These are phyloP conservation scores for Mimas tiliae DNA, from an alignment of 2,888 invertebrate genomes.

Conservation along the genomic window DNA sequence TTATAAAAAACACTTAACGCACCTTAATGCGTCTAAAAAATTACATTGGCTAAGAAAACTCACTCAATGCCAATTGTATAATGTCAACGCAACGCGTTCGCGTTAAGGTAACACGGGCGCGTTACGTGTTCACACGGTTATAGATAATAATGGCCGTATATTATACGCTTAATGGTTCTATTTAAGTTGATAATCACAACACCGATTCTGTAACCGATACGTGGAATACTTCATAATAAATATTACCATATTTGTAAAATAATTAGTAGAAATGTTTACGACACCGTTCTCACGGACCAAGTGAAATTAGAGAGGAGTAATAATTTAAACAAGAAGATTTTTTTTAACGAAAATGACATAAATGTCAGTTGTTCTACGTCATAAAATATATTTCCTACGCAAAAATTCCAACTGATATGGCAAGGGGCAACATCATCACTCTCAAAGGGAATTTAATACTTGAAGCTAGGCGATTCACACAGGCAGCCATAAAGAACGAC, in stretches of 20 bases:
- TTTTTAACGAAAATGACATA: slow-evolving; percentile 19
- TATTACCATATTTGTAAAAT: neutral
- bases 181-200: neutral
- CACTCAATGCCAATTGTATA: too few species aligned
- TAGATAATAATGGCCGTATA: neutral
- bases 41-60: too few species aligned
- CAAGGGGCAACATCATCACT: slow-evolving; percentile 17
- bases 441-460: slow-evolving; percentile 21
- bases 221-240: neutral
- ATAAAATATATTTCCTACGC: slow-evolving; percentile 21
- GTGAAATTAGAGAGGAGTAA: slow-evolving; percentile 12
- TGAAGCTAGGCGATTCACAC: slow-evolving; percentile 19
- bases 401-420: slow-evolving; percentile 8
- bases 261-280: slow-evolving; percentile 16
- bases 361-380: slow-evolving; percentile 18
- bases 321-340: neutral
- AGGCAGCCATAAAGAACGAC: slow-evolving; percentile 27
- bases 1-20: too few species aligned
- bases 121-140: too few species aligned
- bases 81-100: too few species aligned
- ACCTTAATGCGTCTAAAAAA: too few species aligned
- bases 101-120: too few species aligned
- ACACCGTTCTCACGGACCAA: neutral
- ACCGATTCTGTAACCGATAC: neutral
- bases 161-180: neutral